A percentile compares a stretch with the other conserved stretches of the same genome.
Evolutionary conservation across 2,888 invertebrate species (phyloP).

Genomic region (Drosophila buzzatii): DNA sequence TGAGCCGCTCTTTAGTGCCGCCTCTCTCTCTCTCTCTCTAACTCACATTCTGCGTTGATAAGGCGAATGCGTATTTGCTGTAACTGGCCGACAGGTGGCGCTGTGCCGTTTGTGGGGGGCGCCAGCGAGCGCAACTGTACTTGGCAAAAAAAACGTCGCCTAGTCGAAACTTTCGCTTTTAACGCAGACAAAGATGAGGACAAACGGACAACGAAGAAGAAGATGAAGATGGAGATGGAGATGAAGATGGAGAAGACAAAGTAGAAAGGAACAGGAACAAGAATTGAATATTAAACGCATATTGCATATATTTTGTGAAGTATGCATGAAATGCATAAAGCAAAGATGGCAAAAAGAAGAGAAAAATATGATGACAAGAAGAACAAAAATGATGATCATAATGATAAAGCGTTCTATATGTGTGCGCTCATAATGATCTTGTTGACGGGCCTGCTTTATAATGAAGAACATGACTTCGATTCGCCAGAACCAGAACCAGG

Average conservation of each 20-base stretch:
- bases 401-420: conserved; percentile 31
- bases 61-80: background rate
- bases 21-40: fast-evolving
- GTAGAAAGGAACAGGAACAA: conserved; percentile 52
- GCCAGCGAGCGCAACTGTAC: conserved; percentile 41
- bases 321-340: conserved; percentile 75
- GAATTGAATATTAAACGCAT: conserved; percentile 72
- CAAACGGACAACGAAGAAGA: background rate
- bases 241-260: conserved; percentile 8
- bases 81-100: conserved; percentile 35
- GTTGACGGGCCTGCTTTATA: conserved; percentile 63
- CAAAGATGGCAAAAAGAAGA: conserved; percentile 51
- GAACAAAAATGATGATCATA: conserved; percentile 29
- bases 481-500: conserved; percentile 51
- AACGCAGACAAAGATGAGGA: background rate
- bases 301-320: conserved; percentile 63
- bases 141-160: conserved; percentile 10
- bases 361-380: conserved; percentile 33
- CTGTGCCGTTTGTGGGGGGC: conserved; percentile 5
- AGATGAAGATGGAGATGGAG: background rate
- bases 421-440: conserved; percentile 39
- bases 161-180: conserved; percentile 53
- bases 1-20: conserved; percentile 39
- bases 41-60: conserved; percentile 13
- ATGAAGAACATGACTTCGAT: conserved; percentile 77